phyloP scores from a whole-genome alignment of 2,797 vertebrate genomes.

The Fistularia commersonii region DNA sequence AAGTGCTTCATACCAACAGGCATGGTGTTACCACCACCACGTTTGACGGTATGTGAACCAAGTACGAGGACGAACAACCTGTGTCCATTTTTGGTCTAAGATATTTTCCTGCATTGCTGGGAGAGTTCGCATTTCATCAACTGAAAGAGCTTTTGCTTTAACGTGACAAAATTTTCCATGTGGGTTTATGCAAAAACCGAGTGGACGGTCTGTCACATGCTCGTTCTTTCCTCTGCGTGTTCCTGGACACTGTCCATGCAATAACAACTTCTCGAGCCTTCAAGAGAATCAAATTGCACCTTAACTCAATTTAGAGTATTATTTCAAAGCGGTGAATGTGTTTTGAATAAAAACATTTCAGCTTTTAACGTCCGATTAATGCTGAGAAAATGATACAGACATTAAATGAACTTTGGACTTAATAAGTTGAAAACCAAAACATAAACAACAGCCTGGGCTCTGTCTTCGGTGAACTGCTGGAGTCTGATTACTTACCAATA shows the following conservation, averaged over 20 bases:
- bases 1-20: background rate
- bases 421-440: background rate
- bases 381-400: background rate
- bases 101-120: background rate
- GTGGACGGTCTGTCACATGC: background rate
- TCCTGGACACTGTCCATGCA: constrained; percentile 18
- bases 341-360: constrained; percentile 19
- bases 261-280: no score
- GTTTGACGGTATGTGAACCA: background rate
- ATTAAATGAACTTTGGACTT: background rate
- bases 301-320: constrained; percentile 12
- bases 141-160: constrained; percentile 1
- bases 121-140: constrained; percentile 9
- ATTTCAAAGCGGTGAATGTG: constrained; percentile 4
- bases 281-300: no score
- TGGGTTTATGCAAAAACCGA: constrained; percentile 10
- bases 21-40: background rate
- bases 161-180: constrained; percentile 11
- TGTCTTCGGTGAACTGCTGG: no score
- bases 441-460: no score
- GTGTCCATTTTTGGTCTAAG: constrained; percentile 4
- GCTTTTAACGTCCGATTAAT: constrained; percentile 3
- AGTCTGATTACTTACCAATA: no score
- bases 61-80: constrained; percentile 3
- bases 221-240: constrained; percentile 24